Percentiles rank a stretch among this genome's conserved stretches.
Conservation (phyloP, 2,797 vertebrate genomes). For the Emydoidea blandingii region DNA sequence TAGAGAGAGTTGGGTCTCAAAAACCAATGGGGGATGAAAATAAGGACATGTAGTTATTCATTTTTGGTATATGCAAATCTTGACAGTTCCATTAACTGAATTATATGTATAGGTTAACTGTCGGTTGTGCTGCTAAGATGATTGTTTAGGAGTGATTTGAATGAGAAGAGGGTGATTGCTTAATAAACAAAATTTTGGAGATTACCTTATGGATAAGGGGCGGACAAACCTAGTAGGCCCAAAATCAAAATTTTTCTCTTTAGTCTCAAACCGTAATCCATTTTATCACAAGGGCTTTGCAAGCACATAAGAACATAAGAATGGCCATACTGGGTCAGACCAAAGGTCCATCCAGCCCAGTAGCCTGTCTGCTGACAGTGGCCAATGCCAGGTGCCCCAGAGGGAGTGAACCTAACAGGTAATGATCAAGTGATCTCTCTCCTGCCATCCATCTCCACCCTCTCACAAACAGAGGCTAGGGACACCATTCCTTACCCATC, state of each 20-base stretch:
- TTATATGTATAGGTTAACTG: too few species aligned
- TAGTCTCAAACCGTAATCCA: background rate
- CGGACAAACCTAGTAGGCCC: background rate
- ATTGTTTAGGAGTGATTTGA: background rate
- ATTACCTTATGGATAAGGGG: background rate
- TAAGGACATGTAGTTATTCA: background rate
- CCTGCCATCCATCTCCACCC: too few species aligned
- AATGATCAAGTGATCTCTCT: too few species aligned
- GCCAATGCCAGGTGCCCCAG: too few species aligned
- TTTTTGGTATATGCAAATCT: background rate
- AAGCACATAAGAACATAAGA: background rate
- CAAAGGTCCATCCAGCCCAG: too few species aligned
- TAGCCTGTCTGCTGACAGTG: too few species aligned
- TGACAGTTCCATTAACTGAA: background rate
- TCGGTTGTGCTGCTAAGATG: background rate
- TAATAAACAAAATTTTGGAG: background rate
- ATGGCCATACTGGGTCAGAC: too few species aligned
- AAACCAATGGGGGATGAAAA: background rate
- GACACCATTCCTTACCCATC: too few species aligned
- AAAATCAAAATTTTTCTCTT: background rate
- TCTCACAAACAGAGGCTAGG: too few species aligned
- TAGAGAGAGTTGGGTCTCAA: background rate
- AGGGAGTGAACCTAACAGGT: too few species aligned
- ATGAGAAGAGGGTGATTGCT: background rate
- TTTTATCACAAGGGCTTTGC: background rate